phyloP scores from a whole-genome alignment of 2,888 invertebrate species.

The Daptonema setosum region DNA sequence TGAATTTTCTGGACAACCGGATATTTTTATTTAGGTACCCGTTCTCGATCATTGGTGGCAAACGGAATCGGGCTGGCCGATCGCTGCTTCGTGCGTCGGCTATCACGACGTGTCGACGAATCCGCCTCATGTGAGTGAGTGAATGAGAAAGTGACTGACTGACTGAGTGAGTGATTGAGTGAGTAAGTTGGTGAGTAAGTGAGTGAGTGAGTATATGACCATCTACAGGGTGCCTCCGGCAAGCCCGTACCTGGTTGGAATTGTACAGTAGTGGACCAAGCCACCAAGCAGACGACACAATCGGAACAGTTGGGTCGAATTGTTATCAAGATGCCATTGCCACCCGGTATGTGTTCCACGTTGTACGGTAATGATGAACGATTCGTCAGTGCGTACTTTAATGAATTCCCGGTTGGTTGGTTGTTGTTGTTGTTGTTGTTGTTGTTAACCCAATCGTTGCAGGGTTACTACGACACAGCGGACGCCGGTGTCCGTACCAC shows the following conservation, averaged over 20 bases:
- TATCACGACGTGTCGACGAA: constrained; percentile 43
- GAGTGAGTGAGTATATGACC: no score
- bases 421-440: background rate
- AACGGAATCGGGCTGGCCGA: constrained; percentile 74
- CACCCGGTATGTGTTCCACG: constrained; percentile 65
- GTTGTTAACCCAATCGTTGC: constrained; percentile 1
- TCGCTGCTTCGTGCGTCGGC: constrained; percentile 61
- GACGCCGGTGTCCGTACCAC: constrained; percentile 69
- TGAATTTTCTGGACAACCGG: no score
- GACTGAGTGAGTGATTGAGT: no score
- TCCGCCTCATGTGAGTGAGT: constrained; percentile 38
- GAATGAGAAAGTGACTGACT: no score
- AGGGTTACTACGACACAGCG: constrained; percentile 83
- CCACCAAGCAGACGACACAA: no score
- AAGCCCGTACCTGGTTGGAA: constrained; percentile 70
- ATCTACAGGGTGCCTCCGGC: constrained; percentile 52
- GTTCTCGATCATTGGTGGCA: constrained; percentile 83
- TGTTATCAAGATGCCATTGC: constrained; percentile 50
- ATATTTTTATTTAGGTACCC: no score
- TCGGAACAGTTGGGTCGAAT: constrained; percentile 69
- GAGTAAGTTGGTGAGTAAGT: no score
- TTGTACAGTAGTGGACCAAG: no score
- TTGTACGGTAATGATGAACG: constrained; percentile 57
- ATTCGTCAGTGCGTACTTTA: constrained; percentile 59
- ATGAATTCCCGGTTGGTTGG: constrained; percentile 49